Evolutionary conservation across 1,140 invertebrate genomes (phyloP).

Genomic region (Drosophila virilis): DNA sequence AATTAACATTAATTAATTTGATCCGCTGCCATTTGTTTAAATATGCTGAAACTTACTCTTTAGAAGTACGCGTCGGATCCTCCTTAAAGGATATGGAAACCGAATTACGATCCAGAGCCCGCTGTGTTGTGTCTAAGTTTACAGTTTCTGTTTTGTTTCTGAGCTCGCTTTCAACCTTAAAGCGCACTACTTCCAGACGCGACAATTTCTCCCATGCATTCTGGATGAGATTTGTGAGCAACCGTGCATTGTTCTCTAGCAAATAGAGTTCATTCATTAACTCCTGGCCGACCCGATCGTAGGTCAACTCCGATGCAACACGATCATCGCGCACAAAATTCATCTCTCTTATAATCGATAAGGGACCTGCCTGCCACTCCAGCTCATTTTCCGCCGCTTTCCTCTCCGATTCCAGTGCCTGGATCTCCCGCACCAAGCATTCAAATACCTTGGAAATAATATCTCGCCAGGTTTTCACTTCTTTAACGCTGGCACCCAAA

Average conservation of each 20-base stretch:
- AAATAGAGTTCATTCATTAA: slow-evolving; percentile 92
- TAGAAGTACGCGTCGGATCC: slow-evolving; percentile 89
- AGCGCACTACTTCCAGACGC: slow-evolving; percentile 91
- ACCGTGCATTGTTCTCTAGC: slow-evolving; percentile 90
- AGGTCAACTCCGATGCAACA: slow-evolving; percentile 90
- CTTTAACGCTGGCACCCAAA: slow-evolving; percentile 85
- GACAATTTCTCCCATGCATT: slow-evolving; percentile 93
- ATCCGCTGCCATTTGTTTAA: too few relatives aligned
- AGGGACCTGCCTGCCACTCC: slow-evolving; percentile 89
- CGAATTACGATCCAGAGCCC: slow-evolving; percentile 90
- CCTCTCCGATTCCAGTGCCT: slow-evolving; percentile 90
- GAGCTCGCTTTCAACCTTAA: slow-evolving; percentile 90
- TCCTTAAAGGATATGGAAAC: slow-evolving; percentile 92
- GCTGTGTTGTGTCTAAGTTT: slow-evolving; percentile 91
- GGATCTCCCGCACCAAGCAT: slow-evolving; percentile 90
- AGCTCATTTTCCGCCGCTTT: slow-evolving; percentile 91
- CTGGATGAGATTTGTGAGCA: slow-evolving; percentile 89
- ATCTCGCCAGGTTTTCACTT: slow-evolving; percentile 91
- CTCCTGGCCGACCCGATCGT: slow-evolving; percentile 92
- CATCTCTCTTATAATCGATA: slow-evolving; percentile 91
- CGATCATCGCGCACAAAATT: slow-evolving; percentile 92
- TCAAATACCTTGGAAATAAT: slow-evolving; percentile 88
- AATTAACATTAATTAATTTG: not conserved
- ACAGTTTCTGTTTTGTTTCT: slow-evolving; percentile 92
- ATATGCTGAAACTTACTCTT: slow-evolving; percentile 86